These are phyloP conservation scores for Didymodactylos carnosus DNA, from an alignment of 2,888 invertebrate species.

Conservation along the genomic window DNA sequence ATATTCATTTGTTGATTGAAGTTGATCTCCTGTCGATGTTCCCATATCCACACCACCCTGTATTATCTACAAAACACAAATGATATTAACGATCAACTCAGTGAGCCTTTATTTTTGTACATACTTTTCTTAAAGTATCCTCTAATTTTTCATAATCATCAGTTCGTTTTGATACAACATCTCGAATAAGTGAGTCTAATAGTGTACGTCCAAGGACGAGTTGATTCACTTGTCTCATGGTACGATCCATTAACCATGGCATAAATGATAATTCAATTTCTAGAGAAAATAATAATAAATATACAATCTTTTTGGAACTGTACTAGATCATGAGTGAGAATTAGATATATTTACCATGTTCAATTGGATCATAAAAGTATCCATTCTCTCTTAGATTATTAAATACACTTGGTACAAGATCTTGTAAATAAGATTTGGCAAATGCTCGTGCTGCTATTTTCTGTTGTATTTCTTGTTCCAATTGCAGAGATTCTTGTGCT, in stretches of 20 bases:
- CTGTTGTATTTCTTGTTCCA: constrained; percentile 55
- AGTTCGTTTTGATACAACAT: constrained; percentile 24
- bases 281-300: too few relatives aligned
- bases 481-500: constrained; percentile 44
- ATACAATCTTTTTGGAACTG: not conserved
- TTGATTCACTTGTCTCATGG: constrained; percentile 56
- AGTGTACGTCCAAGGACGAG: constrained; percentile 60
- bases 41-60: not conserved
- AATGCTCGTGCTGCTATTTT: constrained; percentile 61
- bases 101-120: not conserved
- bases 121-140: constrained; percentile 3
- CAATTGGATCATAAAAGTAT: constrained; percentile 44
- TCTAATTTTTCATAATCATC: constrained; percentile 23
- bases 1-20: not conserved
- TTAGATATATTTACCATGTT: constrained; percentile 36
- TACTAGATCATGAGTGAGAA: constrained; percentile 16
- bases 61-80: not conserved
- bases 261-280: constrained; percentile 49
- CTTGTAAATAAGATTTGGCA: constrained; percentile 64
- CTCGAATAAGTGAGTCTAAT: constrained; percentile 45
- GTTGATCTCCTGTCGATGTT: not conserved
- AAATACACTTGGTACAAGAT: constrained; percentile 61
- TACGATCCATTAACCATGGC: constrained; percentile 66
- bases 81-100: not conserved
- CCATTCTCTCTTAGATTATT: constrained; percentile 58